Base-by-base conservation (phyloP, 2,113 vertebrate species). In the Trematomus loennbergii region DNA sequence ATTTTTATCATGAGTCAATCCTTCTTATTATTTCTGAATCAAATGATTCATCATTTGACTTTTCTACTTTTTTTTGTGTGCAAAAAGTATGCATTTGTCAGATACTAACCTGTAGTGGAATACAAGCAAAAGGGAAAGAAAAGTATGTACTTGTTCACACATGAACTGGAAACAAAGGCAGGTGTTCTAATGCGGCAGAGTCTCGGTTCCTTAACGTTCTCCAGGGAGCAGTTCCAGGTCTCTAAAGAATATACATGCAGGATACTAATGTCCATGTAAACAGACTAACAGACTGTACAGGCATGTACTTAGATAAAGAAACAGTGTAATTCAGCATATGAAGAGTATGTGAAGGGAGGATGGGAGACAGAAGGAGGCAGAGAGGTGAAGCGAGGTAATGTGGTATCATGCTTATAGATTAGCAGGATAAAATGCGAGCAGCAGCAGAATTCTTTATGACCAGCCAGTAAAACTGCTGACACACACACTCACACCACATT, bases 391-490 rank as follows among this genome's bases (percentile, higher is more conserved):
- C 61, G 65, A 80, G 80, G 66, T 55, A 55, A 75, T 62, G 15
- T 63, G 80, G 57, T 89, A 87, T 91, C 93, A 87, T 89, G 87
- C 89, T 93, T 91, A 93, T 91, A 93, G 91, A 94, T 94, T 92
- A 93, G 88, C 85, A 88, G 79, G 76, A 82, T 86, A 89, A 92
- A 94, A 89, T 91, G 92, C 87, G 61, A 84, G 86, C 83, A 82
- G 91, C 90, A 93, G 93, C 94, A 94, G 92, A 94, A 93, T 93
- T 91, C 87, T 94, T 94, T 93, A 94, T 93, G 91, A 89, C 91
- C 88, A 71, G 89, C 68, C 53, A 29, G 22, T 64, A 84, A 93
- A 93, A 88, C 72, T 93, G 94, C 92, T 92, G 91, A 93, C 91
- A 83, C 91, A 83, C 87, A 60, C 60, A 12, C 61, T 10, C 58